phyloP scores from a whole-genome alignment of 2,113 vertebrate species.

The Notarius lentiginosus region DNA sequence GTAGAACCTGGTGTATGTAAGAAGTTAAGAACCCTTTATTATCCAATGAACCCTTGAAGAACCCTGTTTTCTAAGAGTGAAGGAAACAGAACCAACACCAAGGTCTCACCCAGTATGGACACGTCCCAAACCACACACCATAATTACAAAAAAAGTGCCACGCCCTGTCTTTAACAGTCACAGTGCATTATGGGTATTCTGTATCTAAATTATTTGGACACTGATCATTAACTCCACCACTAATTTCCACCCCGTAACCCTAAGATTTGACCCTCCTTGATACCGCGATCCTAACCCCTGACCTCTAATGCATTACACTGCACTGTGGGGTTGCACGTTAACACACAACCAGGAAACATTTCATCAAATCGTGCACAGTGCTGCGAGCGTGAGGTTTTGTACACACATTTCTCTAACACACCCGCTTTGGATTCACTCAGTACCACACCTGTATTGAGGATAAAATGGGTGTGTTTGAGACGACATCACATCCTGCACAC shows the following conservation, averaged over 20 bases:
- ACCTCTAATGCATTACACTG: background rate
- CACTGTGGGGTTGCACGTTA: background rate
- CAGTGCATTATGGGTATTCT: background rate
- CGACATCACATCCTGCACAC: background rate
- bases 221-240: background rate
- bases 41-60: background rate
- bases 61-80: background rate
- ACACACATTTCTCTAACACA: background rate
- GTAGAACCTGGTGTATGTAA: background rate
- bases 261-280: background rate
- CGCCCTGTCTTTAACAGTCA: background rate
- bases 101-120: background rate
- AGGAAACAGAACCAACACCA: background rate
- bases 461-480: background rate
- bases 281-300: background rate
- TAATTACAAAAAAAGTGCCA: background rate
- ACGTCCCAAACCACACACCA: background rate
- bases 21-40: background rate
- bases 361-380: background rate
- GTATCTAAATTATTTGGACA: background rate
- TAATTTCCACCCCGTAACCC: background rate
- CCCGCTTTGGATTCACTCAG: background rate
- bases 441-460: background rate
- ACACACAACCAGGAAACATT: background rate
- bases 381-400: background rate